Evolutionary conservation across 2,113 vertebrate genomes (phyloP).

Genomic region (Pipa parva): DNA sequence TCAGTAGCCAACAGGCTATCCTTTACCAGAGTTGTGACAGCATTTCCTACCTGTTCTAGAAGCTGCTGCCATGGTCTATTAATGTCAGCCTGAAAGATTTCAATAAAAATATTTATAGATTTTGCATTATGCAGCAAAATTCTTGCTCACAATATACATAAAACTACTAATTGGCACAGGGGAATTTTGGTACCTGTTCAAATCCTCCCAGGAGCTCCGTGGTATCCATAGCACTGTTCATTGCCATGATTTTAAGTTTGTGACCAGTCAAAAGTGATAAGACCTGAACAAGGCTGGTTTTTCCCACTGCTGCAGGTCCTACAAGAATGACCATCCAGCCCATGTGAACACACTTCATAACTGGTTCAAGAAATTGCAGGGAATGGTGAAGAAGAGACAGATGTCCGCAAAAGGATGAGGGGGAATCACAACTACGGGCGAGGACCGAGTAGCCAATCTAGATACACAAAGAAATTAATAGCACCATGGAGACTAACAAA

Average conservation of each 20-base stretch:
- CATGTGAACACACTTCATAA: conserved; percentile 97
- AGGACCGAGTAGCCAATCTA: conserved; percentile 91
- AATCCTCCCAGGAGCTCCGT: conserved; percentile 94
- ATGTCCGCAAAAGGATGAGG: conserved; percentile 63
- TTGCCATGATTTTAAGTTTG: conserved; percentile 83
- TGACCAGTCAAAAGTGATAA: conserved; percentile 87
- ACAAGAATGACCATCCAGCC: conserved; percentile 95
- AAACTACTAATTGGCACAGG: too few species aligned
- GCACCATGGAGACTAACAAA: too few species aligned
- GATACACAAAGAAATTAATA: conserved; percentile 30
- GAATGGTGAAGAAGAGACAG: conserved; percentile 84
- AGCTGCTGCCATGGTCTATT: conserved; percentile 84
- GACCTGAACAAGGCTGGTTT: conserved; percentile 86
- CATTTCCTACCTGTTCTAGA: conserved; percentile 77
- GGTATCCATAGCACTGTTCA: conserved; percentile 96
- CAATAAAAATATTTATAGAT: neutral
- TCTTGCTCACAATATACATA: too few species aligned
- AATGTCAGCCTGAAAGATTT: conserved; percentile 75
- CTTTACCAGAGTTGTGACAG: conserved; percentile 72
- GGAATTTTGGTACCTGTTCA: conserved; percentile 76
- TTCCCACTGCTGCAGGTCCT: conserved; percentile 84
- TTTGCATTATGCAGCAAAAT: too few species aligned
- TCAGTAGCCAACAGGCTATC: conserved; percentile 80
- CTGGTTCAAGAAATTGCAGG: conserved; percentile 78
- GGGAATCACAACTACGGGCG: conserved; percentile 70